phyloP scores from a whole-genome alignment of 2,113 vertebrate genomes.

The Cromileptes altivelis region DNA sequence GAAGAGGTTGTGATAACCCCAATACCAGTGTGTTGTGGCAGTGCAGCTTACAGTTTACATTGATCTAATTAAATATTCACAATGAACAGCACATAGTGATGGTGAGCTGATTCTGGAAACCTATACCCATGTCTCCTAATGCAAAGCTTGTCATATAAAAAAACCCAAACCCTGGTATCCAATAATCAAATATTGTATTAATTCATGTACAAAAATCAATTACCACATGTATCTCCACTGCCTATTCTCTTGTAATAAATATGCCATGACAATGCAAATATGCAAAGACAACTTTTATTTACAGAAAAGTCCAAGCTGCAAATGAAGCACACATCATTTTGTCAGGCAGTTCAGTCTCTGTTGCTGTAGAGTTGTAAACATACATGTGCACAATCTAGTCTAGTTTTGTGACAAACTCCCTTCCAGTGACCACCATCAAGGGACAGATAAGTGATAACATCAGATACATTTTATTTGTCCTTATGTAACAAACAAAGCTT shows the following conservation, averaged over 20 bases:
- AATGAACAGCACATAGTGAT: not conserved
- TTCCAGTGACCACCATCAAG: not conserved
- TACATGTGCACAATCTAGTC: not conserved
- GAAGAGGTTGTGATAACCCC: not conserved
- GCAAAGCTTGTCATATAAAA: not conserved
- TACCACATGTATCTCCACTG: no score
- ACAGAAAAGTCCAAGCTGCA: constrained; percentile 10
- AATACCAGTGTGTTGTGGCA: constrained; percentile 13
- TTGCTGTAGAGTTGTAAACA: not conserved
- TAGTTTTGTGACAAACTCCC: not conserved
- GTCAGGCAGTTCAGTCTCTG: not conserved
- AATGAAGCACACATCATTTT: not conserved
- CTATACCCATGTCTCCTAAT: not conserved
- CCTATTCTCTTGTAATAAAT: not conserved
- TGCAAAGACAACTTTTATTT: constrained; percentile 25
- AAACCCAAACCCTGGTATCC: not conserved
- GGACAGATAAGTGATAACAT: not conserved
- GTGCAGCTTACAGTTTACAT: constrained; percentile 24
- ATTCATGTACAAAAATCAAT: not conserved
- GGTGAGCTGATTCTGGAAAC: not conserved
- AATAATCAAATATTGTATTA: not conserved
- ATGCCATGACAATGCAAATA: not conserved
- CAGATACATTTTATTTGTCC: not conserved
- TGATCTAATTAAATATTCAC: constrained; percentile 39
- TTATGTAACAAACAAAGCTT: not conserved